Base-by-base conservation (phyloP, 2,113 vertebrate genomes). In the Callipepla californica region DNA sequence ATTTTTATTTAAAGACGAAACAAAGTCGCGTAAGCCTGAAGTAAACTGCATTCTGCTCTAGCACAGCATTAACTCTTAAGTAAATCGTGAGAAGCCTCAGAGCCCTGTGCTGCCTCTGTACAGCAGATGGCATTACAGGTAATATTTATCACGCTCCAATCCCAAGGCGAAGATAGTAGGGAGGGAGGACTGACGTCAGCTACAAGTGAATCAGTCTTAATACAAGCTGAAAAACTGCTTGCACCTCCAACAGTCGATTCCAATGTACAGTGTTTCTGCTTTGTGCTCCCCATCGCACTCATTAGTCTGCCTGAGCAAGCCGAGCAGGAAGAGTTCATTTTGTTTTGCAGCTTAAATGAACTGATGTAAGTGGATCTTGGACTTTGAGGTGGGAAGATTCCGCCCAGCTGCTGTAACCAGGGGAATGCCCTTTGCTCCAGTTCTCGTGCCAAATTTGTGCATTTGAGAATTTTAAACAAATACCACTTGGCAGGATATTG, bases 351-450 rank as follows among this genome's bases (percentile, higher is more conserved):
- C 69, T 84, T 42, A 72, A 81, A 69, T 47, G 62, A 61, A 47
- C 58, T 79, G 93, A 45, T 94, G 83, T 63, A 91, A 94, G 76
- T 12, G 66, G 87, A 75, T 90, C 91, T 81, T 96, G 95, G 94
- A 96, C 95, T 96, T 93, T 95, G 94, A 96, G 94, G 95, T 95
- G 94, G 77, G 94, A 96, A 95, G 95, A 96, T 95, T 95, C 90
- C 92, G 84, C 48, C 82, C 85, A 81, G 82, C 85, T 80, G 85
- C 92, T 75, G 93, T 96, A 94, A 95, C 93, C 95, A 80, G 73
- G 80, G 96, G 90, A 42, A 96, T 96, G 92, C 90, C 93, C 95
- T 95, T 94, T 96, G 73, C 48, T 32, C 93, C 48, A 86, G 47
- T 92, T 96, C 75, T 92, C 42, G 68, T 94, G 93, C 94, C 95